Base-by-base conservation (phyloP, 23 tunicate species). In the Oikopleura albicans region DNA sequence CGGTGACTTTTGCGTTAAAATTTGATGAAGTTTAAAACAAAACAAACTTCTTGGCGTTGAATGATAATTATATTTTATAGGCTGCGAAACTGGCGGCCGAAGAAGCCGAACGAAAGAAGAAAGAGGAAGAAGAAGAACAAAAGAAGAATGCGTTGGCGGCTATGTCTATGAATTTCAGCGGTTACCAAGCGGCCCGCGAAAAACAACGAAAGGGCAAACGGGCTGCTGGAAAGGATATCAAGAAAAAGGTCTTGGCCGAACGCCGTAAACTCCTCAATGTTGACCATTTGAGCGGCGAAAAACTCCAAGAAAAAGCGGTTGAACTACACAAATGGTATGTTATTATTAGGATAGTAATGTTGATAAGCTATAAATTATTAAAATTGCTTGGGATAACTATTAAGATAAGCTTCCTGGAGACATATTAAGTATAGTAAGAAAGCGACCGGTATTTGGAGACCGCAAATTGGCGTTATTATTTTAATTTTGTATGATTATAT, bases 241-340 rank as follows among this genome's bases (percentile, higher is more conserved):
- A 71, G 79, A 71, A 71, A 37, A 71, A 71, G 79, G 79, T 71
- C 33, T 37, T 71, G 37, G 79, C 79, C 79, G 79, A 71, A 29
- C 79, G 79, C 28, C 27, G 79, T 22, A 71, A 71, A 29, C 2
- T 12, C 4, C 79, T 71, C 35, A 71, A 71, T 29, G 79, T 71
- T 29, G 79, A 71, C 35, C 79, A 71, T 29, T 71, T 71, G 79
- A 31, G 4, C 35, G 79, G 79, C 79, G 79, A 71, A 71, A 71
- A 71, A 29, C 79, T 71, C 37, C 79, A 71, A 71, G 79, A 71
- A 71, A 71, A 71, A 71, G 79, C 79, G 4, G 37, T 71, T 37
- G 79, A 71, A 71, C 79, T 71, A 2, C 79, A 71, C 2, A 71
- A 71, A 71, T 71, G 79, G 79, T 71, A 12, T 22, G 59, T 22